Percentiles rank a stretch among this genome's conserved stretches.
These are phyloP conservation scores for Drosophila recens DNA, from an alignment of 2,888 invertebrate genomes.

Conservation along the genomic window DNA sequence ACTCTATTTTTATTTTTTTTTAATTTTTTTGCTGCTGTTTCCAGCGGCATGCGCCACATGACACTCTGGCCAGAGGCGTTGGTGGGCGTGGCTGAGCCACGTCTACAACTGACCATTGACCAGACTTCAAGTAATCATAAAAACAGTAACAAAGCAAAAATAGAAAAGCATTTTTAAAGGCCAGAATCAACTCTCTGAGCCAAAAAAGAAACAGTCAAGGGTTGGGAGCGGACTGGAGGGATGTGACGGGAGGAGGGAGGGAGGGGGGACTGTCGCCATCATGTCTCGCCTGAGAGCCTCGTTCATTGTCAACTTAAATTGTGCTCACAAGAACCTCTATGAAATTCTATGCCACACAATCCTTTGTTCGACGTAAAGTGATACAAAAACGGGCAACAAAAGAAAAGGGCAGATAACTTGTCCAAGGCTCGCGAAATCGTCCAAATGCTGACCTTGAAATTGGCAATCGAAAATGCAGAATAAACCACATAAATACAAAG, in stretches of 20 bases:
- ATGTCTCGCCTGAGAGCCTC: constrained; percentile 74
- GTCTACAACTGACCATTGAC: constrained; percentile 72
- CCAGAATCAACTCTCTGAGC: not conserved
- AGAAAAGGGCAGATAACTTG: constrained; percentile 7
- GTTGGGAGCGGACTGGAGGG: not conserved
- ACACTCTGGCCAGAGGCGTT: constrained; percentile 57
- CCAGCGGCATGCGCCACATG: constrained; percentile 75
- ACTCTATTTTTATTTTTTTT: constrained; percentile 4
- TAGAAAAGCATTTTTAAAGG: constrained; percentile 21
- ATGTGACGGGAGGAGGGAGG: not conserved
- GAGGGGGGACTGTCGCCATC: constrained; percentile 43
- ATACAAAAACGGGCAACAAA: constrained; percentile 20
- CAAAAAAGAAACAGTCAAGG: not conserved
- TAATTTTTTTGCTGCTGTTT: constrained; percentile 8
- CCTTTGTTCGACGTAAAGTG: constrained; percentile 51
- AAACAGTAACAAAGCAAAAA: constrained; percentile 39
- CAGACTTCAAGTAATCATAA: constrained; percentile 48
- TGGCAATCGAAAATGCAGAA: constrained; percentile 26
- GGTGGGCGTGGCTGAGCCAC: constrained; percentile 26
- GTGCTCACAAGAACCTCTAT: constrained; percentile 8
- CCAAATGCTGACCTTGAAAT: constrained; percentile 42
- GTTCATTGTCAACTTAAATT: constrained; percentile 60
- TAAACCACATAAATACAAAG: constrained; percentile 11
- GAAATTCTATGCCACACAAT: constrained; percentile 43
- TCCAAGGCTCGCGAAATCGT: constrained; percentile 22